Base-by-base conservation (phyloP, 2,113 vertebrate genomes). In the Glaucidium brasilianum region DNA sequence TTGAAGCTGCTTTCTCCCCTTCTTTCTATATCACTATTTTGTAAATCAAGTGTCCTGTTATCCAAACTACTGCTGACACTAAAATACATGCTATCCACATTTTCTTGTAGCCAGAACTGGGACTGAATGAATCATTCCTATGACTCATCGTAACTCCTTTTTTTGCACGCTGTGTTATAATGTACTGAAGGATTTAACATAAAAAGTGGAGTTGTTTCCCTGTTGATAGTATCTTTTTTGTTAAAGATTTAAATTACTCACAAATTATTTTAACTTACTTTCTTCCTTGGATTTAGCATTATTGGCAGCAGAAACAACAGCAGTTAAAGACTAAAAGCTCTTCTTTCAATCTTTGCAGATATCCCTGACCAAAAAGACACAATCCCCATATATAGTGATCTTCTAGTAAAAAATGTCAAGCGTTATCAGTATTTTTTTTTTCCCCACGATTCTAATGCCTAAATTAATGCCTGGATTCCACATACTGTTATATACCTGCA, bases 111-210 rank as follows among this genome's bases (percentile, higher is more conserved):
- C 78, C 87, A 94, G 76, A 96, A 75, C 69, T 92, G 32, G 71
- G 45, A 82, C 60, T 72, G 91, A 85, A 96, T 97, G 94, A 97
- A 80, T 97, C 96, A 97, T 68, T 92, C 89, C 29, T 76, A 64
- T 97, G 97, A 97, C 58, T 97, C 92, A 96, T 91, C 94, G 95
- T 63, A 96, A 91, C 43, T 81, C n/a, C 41, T 39, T 93, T 88
- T 95, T 96, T 95, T 96, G 59, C 45, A 93, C 63, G 85, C 53
- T 27, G 23, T 80, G 14, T 88, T 90, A 87, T 62, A 90, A 77
- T 26, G 18, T 55, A 64, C 49, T 37, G 62, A 85, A 81, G 11
- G 30, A 75, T 90, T 90, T 81, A 94, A 96, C 81, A 64, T 50
- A 75, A 95, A 94, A 90, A 90, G 63, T 91, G 32, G 50, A 72